Base-by-base conservation (phyloP, 2,888 invertebrate species). In the Gasteruption jaculator region DNA sequence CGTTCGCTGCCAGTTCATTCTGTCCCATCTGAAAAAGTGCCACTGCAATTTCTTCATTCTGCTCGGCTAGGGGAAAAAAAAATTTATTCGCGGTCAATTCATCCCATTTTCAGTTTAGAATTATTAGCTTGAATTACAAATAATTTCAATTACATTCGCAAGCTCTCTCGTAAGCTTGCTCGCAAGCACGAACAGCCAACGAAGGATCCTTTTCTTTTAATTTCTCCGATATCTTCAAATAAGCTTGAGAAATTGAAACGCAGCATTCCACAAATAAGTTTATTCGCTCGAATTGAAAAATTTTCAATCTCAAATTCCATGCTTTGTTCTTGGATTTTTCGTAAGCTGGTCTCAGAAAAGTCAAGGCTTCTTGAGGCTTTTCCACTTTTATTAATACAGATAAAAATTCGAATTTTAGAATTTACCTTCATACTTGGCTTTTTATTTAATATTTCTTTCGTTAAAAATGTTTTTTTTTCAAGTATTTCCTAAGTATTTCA, bases 21-120 rank as follows among this genome's bases (percentile, higher is more conserved):
- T 49, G 57, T 1, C 61, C 66, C 2, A 63, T 48, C 30, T 58
- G 57, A 21, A 52, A 48, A 3, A 60, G 38, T 3, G 57, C 54
- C 1, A 57, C 51, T 0, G 53, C 50, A 3, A 60, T 36, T 12
- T 54, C 49, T 21, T 57, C 50, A 1, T 54, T 38, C 12, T 52
- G 37, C 0, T 35, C 56, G 12, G 57, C 64, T 66, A 14, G 14
- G 38, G 30, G 33, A 15, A 27, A 38, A 16, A n/a, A 24, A 30
- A 22, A 11, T 15, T 18, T 11, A 32, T 19, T 30, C 36, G 27
- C 16, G n/a, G 20, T 6, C 18, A 18, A 27, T n/a, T n/a, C n/a
- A n/a, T n/a, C n/a, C n/a, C n/a, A n/a, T n/a, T n/a, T n/a, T n/a
- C n/a, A n/a, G n/a, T n/a, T n/a, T n/a, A n/a, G n/a, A n/a, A n/a